Percentiles rank a stretch among this genome's conserved stretches.
phyloP scores from a whole-genome alignment of 2,888 invertebrate species.

The Andrena marginata region DNA sequence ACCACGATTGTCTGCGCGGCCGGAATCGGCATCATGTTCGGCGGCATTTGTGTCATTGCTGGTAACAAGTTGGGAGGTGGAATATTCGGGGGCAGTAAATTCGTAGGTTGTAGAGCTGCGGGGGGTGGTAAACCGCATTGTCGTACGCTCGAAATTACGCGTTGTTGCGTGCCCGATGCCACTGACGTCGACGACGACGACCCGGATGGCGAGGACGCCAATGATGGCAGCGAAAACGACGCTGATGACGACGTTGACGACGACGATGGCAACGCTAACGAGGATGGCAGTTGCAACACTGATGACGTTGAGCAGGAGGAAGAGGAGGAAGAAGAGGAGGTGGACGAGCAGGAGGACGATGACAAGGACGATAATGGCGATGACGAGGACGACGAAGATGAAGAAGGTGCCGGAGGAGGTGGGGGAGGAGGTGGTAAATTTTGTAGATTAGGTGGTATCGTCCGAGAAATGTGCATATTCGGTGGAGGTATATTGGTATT shows the following conservation, averaged over 20 bases:
- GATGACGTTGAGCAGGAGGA: slow-evolving; percentile 18
- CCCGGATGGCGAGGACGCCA: slow-evolving; percentile 1
- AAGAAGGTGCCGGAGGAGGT: slow-evolving; percentile 4
- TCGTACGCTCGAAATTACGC: slow-evolving; percentile 67
- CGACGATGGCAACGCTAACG: neutral
- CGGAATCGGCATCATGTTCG: slow-evolving; percentile 77
- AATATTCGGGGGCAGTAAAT: slow-evolving; percentile 80
- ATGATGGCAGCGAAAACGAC: slow-evolving; percentile 18
- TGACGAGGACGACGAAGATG: neutral
- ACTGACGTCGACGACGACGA: neutral
- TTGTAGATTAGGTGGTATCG: slow-evolving; percentile 84
- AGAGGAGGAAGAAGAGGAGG: slow-evolving; percentile 7
- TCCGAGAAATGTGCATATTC: slow-evolving; percentile 76
- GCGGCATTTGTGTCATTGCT: slow-evolving; percentile 81
- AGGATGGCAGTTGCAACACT: neutral
- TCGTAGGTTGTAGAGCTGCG: slow-evolving; percentile 77
- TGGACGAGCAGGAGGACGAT: neutral
- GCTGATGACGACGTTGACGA: slow-evolving; percentile 13
- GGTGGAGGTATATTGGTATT: slow-evolving; percentile 83
- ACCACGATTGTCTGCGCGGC: slow-evolving; percentile 76
- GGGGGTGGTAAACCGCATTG: slow-evolving; percentile 70
- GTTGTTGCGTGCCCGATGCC: slow-evolving; percentile 62
- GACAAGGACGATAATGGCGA: neutral
- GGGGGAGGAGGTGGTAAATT: slow-evolving; percentile 83
- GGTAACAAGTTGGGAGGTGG: slow-evolving; percentile 77